These are phyloP conservation scores for Pluvianellus socialis DNA, from an alignment of 2,113 vertebrate genomes.

Conservation along the genomic window DNA sequence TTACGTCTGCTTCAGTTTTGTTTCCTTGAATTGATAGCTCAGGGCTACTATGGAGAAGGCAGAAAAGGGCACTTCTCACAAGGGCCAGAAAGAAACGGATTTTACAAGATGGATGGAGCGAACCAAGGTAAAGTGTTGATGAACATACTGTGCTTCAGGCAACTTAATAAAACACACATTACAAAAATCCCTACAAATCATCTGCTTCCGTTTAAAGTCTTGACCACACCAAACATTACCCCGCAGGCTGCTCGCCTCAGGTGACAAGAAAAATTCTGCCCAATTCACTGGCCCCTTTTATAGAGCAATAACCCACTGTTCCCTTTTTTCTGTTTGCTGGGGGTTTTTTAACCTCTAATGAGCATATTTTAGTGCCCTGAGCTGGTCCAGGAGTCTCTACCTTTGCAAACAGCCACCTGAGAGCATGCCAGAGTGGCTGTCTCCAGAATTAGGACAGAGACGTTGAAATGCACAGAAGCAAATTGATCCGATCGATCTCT, in stretches of 20 bases:
- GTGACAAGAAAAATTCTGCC: not conserved
- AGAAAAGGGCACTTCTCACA: not conserved
- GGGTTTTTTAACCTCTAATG: not conserved
- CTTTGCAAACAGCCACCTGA: not conserved
- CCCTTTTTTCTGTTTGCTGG: not conserved
- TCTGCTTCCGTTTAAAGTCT: not conserved
- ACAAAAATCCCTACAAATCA: slow-evolving; percentile 11
- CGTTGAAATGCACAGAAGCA: not conserved
- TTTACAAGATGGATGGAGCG: not conserved
- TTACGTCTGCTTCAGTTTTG: not conserved
- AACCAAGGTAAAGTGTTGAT: slow-evolving; percentile 9
- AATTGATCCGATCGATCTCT: slow-evolving; percentile 52
- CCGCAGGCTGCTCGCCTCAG: not conserved
- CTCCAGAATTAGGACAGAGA: slow-evolving; percentile 37
- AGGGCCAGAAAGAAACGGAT: not conserved
- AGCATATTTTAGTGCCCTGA: not conserved
- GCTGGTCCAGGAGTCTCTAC: not conserved
- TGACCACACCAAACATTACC: not conserved
- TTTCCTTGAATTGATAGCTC: not conserved
- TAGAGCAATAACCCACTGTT: not conserved
- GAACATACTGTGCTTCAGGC: not conserved
- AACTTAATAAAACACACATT: slow-evolving; percentile 6
- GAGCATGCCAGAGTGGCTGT: not conserved
- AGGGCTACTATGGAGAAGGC: not conserved
- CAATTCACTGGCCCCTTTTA: not conserved